phyloP scores from a whole-genome alignment of 2,888 invertebrate genomes.

The Drosophila borborema region DNA sequence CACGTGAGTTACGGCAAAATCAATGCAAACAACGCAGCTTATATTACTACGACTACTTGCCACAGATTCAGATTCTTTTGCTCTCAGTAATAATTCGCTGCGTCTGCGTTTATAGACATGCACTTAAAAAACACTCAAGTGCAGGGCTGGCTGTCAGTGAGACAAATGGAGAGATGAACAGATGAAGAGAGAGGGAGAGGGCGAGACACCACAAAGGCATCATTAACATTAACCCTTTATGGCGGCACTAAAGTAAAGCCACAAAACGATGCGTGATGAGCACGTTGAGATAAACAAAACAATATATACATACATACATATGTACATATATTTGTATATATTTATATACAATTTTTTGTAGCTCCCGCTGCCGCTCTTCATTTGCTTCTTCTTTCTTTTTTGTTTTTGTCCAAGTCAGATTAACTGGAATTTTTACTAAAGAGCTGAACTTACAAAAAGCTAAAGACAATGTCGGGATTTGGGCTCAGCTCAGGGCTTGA shows the following conservation, averaged over 20 bases:
- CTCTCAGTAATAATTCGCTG: constrained; percentile 67
- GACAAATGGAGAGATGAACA: constrained; percentile 5
- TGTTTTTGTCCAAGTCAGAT: constrained; percentile 47
- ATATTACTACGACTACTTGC: constrained; percentile 6
- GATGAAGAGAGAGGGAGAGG: constrained; percentile 9
- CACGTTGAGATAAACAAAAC: constrained; percentile 78
- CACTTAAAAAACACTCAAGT: constrained; percentile 78
- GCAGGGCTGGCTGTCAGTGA: constrained; percentile 64
- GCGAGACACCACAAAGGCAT: constrained; percentile 58
- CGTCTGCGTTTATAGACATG: constrained; percentile 72
- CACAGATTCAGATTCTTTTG: constrained; percentile 23
- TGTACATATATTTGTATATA: background rate
- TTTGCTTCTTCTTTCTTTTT: constrained; percentile 21
- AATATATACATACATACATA: constrained; percentile 28
- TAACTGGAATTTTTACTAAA: constrained; percentile 73
- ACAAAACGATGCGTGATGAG: constrained; percentile 79
- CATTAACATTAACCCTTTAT: constrained; percentile 79
- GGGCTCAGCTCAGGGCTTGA: constrained; percentile 10
- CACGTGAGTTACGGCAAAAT: constrained; percentile 73
- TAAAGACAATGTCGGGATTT: constrained; percentile 44
- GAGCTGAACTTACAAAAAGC: constrained; percentile 38
- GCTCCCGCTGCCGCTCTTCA: constrained; percentile 23
- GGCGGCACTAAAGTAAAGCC: constrained; percentile 75
- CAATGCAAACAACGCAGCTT: constrained; percentile 61
- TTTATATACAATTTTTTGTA: background rate